Percentiles rank a stretch among this genome's conserved stretches.
Evolutionary conservation across 1,140 invertebrate species (phyloP).

Genomic region (Sitodiplosis mosellana): DNA sequence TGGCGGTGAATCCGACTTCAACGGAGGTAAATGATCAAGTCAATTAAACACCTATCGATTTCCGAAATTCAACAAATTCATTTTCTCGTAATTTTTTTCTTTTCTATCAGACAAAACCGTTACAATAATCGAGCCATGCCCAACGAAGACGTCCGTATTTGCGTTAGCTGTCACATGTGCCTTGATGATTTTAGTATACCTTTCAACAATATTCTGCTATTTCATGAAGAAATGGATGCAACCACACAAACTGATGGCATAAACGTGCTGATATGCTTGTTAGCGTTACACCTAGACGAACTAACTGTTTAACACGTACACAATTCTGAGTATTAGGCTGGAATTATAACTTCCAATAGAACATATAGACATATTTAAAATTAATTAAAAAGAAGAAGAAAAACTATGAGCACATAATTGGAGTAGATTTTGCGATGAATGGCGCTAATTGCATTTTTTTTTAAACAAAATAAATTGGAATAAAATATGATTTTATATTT

Average conservation of each 20-base stretch:
- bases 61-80: not conserved
- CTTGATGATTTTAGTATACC: constrained; percentile 73
- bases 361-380: too few relatives aligned
- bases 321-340: too few relatives aligned
- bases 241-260: constrained; percentile 61
- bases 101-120: constrained; percentile 56
- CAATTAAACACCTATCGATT: not conserved
- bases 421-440: too few relatives aligned
- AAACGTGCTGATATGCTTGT: constrained; percentile 18
- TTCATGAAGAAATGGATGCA: constrained; percentile 80
- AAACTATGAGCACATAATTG: too few relatives aligned
- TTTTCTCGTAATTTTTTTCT: not conserved
- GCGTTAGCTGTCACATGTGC: constrained; percentile 77
- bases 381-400: too few relatives aligned
- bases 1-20: constrained; percentile 56
- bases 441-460: too few relatives aligned
- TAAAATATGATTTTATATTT: too few relatives aligned
- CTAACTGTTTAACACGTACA: too few relatives aligned
- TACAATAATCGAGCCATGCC: constrained; percentile 70
- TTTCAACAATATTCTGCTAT: constrained; percentile 74
- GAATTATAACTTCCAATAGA: too few relatives aligned
- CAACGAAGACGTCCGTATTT: constrained; percentile 74
- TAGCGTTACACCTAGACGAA: too few relatives aligned
- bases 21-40: not conserved
- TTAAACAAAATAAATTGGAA: too few relatives aligned